A percentile compares a stretch with the other conserved stretches of the same genome.
phyloP scores from a whole-genome alignment of 2,113 vertebrate species.

The Synchiropus splendidus region DNA sequence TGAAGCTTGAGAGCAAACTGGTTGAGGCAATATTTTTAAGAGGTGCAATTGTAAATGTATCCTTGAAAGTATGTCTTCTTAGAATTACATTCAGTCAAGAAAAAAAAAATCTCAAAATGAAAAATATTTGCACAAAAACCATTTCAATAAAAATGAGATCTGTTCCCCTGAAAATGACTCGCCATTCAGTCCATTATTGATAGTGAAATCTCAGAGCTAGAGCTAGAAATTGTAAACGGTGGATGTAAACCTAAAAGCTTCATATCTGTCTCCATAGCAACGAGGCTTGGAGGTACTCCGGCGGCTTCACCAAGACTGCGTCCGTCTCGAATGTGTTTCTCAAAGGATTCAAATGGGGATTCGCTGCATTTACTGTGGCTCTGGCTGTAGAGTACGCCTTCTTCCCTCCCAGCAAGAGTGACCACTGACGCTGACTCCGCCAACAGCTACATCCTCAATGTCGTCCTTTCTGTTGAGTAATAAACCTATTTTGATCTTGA shows the following conservation, averaged over 20 bases:
- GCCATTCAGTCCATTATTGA: no score
- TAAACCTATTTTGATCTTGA: not conserved
- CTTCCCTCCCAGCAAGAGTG: slow-evolving; percentile 77
- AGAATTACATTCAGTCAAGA: no score
- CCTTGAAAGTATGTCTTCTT: no score
- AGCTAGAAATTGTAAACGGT: no score
- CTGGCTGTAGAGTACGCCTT: slow-evolving; percentile 81
- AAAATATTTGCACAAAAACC: no score
- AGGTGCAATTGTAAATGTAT: no score
- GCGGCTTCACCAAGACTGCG: slow-evolving; percentile 68
- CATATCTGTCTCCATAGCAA: slow-evolving; percentile 66
- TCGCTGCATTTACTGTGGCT: slow-evolving; percentile 81
- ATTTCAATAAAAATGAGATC: no score
- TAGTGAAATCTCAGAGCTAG: no score
- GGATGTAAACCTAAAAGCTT: not conserved
- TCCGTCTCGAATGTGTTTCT: slow-evolving; percentile 67
- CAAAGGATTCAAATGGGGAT: slow-evolving; percentile 86
- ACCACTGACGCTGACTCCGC: slow-evolving; percentile 59
- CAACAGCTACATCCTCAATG: slow-evolving; percentile 28
- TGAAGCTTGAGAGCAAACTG: no score
- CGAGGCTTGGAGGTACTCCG: slow-evolving; percentile 85
- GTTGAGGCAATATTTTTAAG: no score
- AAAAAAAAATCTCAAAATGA: no score
- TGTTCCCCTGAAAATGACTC: no score
- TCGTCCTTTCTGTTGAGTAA: slow-evolving; percentile 33